Evolutionary conservation across 2,113 vertebrate species (phyloP).

Genomic region (Nipponia nippon): DNA sequence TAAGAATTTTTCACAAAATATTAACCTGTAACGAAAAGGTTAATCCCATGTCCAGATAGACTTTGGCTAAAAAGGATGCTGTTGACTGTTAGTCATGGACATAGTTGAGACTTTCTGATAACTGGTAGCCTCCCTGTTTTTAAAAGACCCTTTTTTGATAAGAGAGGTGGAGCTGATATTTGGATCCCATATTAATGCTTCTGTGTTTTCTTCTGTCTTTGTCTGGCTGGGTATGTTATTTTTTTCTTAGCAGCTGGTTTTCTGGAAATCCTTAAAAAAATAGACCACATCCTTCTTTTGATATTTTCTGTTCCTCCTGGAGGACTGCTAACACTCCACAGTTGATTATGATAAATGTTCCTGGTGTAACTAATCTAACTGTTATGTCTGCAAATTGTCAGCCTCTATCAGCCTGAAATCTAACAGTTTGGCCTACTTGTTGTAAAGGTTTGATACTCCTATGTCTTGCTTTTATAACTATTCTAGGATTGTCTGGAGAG

Average conservation of each 20-base stretch:
- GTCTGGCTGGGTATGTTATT: background rate
- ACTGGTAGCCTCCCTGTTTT: background rate
- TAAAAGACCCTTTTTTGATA: background rate
- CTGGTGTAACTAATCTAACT: background rate
- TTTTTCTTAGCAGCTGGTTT: background rate
- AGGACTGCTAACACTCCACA: background rate
- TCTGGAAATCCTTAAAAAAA: background rate
- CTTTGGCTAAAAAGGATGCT: background rate
- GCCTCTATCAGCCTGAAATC: background rate
- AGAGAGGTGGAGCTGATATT: background rate
- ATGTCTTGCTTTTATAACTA: background rate
- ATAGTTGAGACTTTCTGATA: background rate
- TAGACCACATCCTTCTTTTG: background rate
- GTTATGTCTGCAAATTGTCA: background rate
- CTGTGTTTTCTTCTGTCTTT: background rate
- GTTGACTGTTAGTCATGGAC: background rate
- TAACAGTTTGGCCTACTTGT: background rate
- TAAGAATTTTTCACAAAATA: background rate
- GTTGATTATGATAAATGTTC: constrained; percentile 1
- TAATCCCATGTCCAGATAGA: background rate
- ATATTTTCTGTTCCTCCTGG: background rate
- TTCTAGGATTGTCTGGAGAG: background rate
- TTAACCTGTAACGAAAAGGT: background rate
- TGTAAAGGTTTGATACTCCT: background rate
- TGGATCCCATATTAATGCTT: background rate